Percentiles rank a stretch among this genome's conserved stretches.
phyloP scores from a whole-genome alignment of 2,888 invertebrate species.

The Psococerastis gibbosa region DNA sequence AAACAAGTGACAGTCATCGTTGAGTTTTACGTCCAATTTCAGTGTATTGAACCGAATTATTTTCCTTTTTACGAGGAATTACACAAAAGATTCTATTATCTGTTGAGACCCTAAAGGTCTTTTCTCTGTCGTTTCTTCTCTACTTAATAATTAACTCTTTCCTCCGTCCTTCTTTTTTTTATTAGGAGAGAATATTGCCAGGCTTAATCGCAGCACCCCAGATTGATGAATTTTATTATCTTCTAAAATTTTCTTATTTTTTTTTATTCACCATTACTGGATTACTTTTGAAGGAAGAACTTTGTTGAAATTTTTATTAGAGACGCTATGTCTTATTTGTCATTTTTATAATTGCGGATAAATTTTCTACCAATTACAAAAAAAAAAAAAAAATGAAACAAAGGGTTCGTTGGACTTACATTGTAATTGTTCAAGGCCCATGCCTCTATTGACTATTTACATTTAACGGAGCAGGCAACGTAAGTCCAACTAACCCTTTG shows the following conservation, averaged over 20 bases:
- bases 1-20: conserved; percentile 10
- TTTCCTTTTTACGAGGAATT: conserved; percentile 7
- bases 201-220: background rate
- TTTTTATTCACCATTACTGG: no score
- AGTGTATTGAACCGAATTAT: conserved; percentile 4
- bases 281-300: no score
- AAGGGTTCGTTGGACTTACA: background rate
- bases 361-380: conserved; percentile 1
- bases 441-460: no score
- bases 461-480: no score
- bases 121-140: background rate
- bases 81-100: conserved; percentile 1
- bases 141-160: background rate
- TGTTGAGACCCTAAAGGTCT: background rate
- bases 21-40: conserved; percentile 9
- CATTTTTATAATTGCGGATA: no score
- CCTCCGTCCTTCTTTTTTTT: background rate
- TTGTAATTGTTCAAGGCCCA: background rate
- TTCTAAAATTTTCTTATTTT: no score
- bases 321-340: no score
- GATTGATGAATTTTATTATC: background rate
- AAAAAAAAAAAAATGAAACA: conserved; percentile 1
- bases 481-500: no score
- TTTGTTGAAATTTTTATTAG: no score
- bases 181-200: background rate